These are phyloP conservation scores for Drosophila triauraria DNA, from an alignment of 1,140 invertebrate species.

Conservation along the genomic window DNA sequence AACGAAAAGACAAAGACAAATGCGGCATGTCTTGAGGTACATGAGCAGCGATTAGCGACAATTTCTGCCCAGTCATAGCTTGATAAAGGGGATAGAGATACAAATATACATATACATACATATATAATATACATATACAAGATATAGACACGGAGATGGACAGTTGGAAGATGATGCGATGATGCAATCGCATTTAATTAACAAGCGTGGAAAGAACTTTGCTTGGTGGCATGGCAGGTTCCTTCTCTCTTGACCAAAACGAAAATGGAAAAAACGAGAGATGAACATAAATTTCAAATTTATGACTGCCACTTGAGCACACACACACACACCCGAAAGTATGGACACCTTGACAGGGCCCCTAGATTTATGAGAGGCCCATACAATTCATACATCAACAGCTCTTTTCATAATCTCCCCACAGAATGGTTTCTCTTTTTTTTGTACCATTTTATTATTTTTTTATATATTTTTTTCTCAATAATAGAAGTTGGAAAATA, in stretches of 20 bases:
- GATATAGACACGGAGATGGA: slow-evolving; percentile 17
- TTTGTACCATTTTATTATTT: slow-evolving; percentile 18
- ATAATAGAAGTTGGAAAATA: slow-evolving; percentile 62
- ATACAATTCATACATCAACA: slow-evolving; percentile 76
- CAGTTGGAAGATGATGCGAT: slow-evolving; percentile 62
- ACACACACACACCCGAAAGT: slow-evolving; percentile 24
- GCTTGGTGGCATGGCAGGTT: slow-evolving; percentile 48
- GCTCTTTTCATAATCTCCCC: slow-evolving; percentile 75
- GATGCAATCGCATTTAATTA: slow-evolving; percentile 72
- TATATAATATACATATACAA: background rate
- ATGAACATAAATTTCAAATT: slow-evolving; percentile 79
- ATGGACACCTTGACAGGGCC: slow-evolving; percentile 60
- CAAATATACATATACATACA: background rate
- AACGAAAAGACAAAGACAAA: slow-evolving; percentile 59
- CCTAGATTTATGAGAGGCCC: slow-evolving; percentile 70
- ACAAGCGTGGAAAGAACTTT: slow-evolving; percentile 47
- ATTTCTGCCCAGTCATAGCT: slow-evolving; percentile 62
- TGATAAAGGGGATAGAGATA: slow-evolving; percentile 25
- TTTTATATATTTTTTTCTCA: slow-evolving; percentile 36
- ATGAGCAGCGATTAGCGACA: slow-evolving; percentile 56
- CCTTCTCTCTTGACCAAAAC: slow-evolving; percentile 51
- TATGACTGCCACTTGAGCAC: slow-evolving; percentile 71
- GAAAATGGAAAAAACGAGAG: slow-evolving; percentile 43
- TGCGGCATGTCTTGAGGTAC: slow-evolving; percentile 52
- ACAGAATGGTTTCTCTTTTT: slow-evolving; percentile 54